These are phyloP conservation scores for Lemur catta DNA, from an alignment of 2,797 vertebrate genomes.

Conservation along the genomic window DNA sequence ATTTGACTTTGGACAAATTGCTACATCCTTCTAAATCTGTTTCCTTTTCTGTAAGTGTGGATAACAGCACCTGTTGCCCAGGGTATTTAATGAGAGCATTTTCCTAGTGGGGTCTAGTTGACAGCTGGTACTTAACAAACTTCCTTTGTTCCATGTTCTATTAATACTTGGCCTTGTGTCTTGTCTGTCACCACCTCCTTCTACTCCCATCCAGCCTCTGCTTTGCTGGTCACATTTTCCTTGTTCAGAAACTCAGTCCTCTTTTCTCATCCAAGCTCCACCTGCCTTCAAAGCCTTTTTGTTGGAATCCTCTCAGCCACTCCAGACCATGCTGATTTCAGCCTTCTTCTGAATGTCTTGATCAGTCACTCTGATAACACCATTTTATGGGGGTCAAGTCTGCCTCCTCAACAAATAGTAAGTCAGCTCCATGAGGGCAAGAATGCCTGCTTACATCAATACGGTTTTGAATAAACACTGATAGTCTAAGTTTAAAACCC, in stretches of 20 bases:
- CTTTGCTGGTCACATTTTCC: not conserved
- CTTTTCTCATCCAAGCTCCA: not conserved
- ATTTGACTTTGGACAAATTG: not conserved
- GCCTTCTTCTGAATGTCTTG: not conserved
- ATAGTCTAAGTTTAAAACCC: not conserved
- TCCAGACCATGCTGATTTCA: not conserved
- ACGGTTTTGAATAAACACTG: not conserved
- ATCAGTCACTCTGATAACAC: not conserved
- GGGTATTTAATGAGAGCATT: not conserved
- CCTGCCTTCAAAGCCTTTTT: not conserved
- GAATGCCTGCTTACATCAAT: not conserved
- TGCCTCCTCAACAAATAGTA: not conserved
- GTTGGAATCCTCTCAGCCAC: not conserved
- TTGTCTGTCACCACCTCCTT: not conserved
- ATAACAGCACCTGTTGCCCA: not conserved
- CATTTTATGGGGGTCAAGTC: not conserved
- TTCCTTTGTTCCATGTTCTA: not conserved
- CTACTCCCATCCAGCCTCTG: not conserved
- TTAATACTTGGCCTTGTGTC: not conserved
- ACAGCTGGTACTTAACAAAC: not conserved
- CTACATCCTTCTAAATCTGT: not conserved
- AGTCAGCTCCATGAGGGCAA: not conserved
- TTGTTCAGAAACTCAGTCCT: not conserved
- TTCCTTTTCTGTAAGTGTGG: not conserved
- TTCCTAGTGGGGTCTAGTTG: not conserved